Base-by-base conservation (phyloP, 2,113 vertebrate species). In the Eclectus roratus region DNA sequence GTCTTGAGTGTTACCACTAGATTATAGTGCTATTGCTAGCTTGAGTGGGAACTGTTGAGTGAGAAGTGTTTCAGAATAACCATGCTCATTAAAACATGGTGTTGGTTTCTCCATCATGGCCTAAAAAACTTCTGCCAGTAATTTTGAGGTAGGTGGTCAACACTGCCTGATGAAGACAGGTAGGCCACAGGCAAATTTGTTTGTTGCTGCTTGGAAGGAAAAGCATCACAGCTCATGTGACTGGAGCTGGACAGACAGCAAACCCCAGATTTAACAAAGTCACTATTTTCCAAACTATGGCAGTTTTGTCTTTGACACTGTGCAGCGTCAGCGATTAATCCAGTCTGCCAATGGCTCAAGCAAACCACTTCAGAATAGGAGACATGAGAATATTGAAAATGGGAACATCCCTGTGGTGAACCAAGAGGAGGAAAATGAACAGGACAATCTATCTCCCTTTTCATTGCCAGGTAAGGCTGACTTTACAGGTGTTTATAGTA, bases 261-360 rank as follows among this genome's bases (percentile, higher is more conserved):
- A 72, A 85, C 18, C 17, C 11, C 15, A 73, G 35, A 55, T 80
- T 35, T 80, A n/a, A 66, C 16, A 5, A 61, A 73, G 31, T 66
- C 33, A 65, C 2, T 70, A 13, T 47, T 84, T 77, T 56, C 68
- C 76, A 56, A 91, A 91, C 53, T 50, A 1, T 74, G 56, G 13
- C 24, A 41, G 28, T 88, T 97, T 47, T 89, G 27, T 95, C 41
- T 88, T 85, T 88, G 69, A 61, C 25, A 63, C 90, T 92, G 14
- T 80, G 39, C 98, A 99, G 99, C 98, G 99, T 69, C 99, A 99
- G 97, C 98, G 99, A 88, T 97, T 99, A 94, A 99, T 99, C 89
- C 99, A 99, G 10, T 98, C 98, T 1, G 98, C 99, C 28, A 99
- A 99, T 5, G 98, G 99, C 1, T 96, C 99, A 68, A 98, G 97